These are phyloP conservation scores for Drosophila albomicans DNA, from an alignment of 1,140 invertebrate genomes.

Conservation along the genomic window DNA sequence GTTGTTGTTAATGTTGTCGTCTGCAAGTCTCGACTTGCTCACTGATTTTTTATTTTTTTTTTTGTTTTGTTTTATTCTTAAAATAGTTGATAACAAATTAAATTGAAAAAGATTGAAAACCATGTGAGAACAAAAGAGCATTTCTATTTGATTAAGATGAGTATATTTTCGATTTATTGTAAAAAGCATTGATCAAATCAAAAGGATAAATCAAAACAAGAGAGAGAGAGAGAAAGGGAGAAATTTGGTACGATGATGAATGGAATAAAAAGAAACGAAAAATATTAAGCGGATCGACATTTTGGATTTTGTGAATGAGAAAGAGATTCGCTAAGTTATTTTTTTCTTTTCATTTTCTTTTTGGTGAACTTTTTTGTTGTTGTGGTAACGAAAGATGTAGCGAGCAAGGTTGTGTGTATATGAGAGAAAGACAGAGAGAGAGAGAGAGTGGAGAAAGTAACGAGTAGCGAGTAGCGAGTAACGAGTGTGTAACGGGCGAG, in stretches of 20 bases:
- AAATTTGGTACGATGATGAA: constrained; percentile 25
- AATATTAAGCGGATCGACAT: constrained; percentile 14
- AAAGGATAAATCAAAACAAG: constrained; percentile 48
- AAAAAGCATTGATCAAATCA: constrained; percentile 74
- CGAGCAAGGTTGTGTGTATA: constrained; percentile 11
- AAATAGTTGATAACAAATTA: constrained; percentile 44
- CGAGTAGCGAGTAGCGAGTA: constrained; percentile 37
- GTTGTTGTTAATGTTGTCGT: constrained; percentile 41
- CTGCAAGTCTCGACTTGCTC: constrained; percentile 37
- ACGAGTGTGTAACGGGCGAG: constrained; percentile 44
- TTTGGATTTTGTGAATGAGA: constrained; percentile 51
- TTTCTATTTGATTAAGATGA: constrained; percentile 53
- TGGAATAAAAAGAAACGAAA: not conserved
- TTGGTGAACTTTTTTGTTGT: constrained; percentile 58
- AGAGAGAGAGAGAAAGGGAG: constrained; percentile 15
- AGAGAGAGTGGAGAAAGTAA: constrained; percentile 21
- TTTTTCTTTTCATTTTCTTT: not conserved
- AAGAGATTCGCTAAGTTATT: constrained; percentile 32
- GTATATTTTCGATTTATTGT: constrained; percentile 57
- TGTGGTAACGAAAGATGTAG: constrained; percentile 34
- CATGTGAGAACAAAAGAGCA: constrained; percentile 39
- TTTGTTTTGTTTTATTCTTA: constrained; percentile 42
- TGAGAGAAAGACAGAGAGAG: constrained; percentile 10
- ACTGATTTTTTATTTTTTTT: constrained; percentile 27
- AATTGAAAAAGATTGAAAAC: constrained; percentile 34